Percentiles rank a stretch among this genome's conserved stretches.
phyloP scores from a whole-genome alignment of 2,888 invertebrate genomes.

The Toxonevra muliebris region DNA sequence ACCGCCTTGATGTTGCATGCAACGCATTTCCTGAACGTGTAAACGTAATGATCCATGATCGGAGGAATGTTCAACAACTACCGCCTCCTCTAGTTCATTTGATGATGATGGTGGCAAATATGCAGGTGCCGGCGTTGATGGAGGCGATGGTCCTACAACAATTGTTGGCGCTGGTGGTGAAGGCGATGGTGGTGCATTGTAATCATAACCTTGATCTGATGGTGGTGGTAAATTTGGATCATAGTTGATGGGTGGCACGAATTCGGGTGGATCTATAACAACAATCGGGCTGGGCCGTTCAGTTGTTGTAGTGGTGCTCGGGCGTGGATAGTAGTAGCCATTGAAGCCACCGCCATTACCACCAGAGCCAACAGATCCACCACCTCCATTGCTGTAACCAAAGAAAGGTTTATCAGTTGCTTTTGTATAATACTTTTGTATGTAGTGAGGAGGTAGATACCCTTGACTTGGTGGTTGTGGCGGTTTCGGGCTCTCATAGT shows the following conservation, averaged over 20 bases:
- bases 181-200: slow-evolving; percentile 45
- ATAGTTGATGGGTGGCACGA: slow-evolving; percentile 30
- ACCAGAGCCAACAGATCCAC: too few relatives aligned
- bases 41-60: slow-evolving; percentile 49
- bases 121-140: slow-evolving; percentile 51
- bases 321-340: slow-evolving; percentile 52
- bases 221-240: slow-evolving; percentile 34
- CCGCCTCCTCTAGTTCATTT: not conserved
- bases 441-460: slow-evolving; percentile 24
- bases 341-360: slow-evolving; percentile 33
- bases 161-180: slow-evolving; percentile 40
- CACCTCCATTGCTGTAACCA: too few relatives aligned
- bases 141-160: slow-evolving; percentile 32
- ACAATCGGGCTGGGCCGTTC: slow-evolving; percentile 47
- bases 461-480: slow-evolving; percentile 17
- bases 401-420: too few relatives aligned
- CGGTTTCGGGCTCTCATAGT: slow-evolving; percentile 52
- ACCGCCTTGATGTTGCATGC: slow-evolving; percentile 50
- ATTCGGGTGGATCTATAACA: slow-evolving; percentile 49
- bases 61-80: slow-evolving; percentile 18
- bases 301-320: slow-evolving; percentile 35
- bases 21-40: slow-evolving; percentile 60
- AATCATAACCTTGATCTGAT: slow-evolving; percentile 50
- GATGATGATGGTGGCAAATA: slow-evolving; percentile 44
- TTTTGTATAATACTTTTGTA: not conserved